Evolutionary conservation across 2,888 invertebrate genomes (phyloP), one percentile per base, ranked within the genome.

Genomic region (Carcina quercana): DNA sequence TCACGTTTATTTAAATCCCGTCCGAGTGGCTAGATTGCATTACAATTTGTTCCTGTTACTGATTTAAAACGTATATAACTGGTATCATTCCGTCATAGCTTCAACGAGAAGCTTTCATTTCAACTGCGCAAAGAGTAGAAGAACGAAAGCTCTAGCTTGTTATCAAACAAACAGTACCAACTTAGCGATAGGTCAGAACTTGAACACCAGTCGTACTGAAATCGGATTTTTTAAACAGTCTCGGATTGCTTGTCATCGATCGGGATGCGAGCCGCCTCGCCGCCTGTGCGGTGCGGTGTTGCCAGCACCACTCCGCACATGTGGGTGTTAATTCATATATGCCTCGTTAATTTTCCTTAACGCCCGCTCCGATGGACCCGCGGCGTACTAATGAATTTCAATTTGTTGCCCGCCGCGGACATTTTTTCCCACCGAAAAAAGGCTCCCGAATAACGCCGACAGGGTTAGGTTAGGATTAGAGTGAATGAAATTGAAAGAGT

Each of bases 261-360:
- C 57, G 43, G 49, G 36, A 20, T 34, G n/a, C n/a, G n/a, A n/a
- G n/a, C 38, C 46, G 53, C 51, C 43, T 43, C 41, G 35, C 33
- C n/a, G 25, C 6, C 19, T n/a, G 10, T 12, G 7, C 7, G 13
- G 8, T n/a, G n/a, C 29, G 32, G 30, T 24, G 30, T 38, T n/a
- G 10, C 39, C 40, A 31, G 45, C 21, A 15, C 22, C 6, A 13
- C 24, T 13, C 26, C 13, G 19, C 34, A 40, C 32, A 40, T 64
- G 59, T 60, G 66, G 63, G 68, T 72, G 75, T 75, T 78, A 75
- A 76, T 76, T 79, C 75, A 73, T 73, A 75, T 68, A 68, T 59
- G 63, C 45, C 68, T 71, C 75, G 79, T 80, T 78, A 79, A 79
- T 80, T 79, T 69, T 78, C 71, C 70, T 79, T 76, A 70, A 76